These are phyloP conservation scores for Saimiri boliviensis DNA, from an alignment of 2,113 vertebrate species.

Conservation along the genomic window DNA sequence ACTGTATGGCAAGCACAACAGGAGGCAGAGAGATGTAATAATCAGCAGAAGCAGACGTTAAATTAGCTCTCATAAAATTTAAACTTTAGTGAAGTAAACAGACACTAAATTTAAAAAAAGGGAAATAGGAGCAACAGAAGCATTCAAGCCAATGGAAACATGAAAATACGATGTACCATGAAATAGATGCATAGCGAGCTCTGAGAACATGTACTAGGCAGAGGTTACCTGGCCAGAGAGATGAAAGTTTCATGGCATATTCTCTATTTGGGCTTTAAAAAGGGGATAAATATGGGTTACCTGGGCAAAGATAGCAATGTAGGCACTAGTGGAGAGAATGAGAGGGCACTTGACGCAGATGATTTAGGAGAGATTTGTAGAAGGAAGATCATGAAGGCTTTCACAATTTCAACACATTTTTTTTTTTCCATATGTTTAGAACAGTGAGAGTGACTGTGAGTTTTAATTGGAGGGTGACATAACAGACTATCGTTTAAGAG, in stretches of 20 bases:
- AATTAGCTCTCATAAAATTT: neutral
- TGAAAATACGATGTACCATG: neutral
- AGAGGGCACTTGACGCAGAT: neutral
- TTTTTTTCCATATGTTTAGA: neutral
- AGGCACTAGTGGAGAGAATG: neutral
- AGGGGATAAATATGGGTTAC: neutral
- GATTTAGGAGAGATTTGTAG: neutral
- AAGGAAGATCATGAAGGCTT: neutral
- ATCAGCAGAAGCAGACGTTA: neutral
- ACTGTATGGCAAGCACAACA: neutral
- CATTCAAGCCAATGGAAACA: neutral
- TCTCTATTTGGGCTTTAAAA: neutral
- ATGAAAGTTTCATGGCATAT: neutral
- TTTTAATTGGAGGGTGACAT: neutral
- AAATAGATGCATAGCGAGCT: neutral
- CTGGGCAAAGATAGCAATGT: neutral
- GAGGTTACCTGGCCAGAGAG: neutral
- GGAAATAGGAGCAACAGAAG: neutral
- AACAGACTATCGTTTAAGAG: neutral
- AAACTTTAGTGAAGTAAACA: neutral
- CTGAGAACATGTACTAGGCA: neutral
- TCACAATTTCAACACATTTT: neutral
- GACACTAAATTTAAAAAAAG: neutral
- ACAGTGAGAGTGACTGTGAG: neutral
- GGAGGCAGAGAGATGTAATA: neutral